Evolutionary conservation across 2,888 invertebrate species (phyloP), one percentile per base, ranked within the genome.

Genomic region (Epirrhoe alternata): DNA sequence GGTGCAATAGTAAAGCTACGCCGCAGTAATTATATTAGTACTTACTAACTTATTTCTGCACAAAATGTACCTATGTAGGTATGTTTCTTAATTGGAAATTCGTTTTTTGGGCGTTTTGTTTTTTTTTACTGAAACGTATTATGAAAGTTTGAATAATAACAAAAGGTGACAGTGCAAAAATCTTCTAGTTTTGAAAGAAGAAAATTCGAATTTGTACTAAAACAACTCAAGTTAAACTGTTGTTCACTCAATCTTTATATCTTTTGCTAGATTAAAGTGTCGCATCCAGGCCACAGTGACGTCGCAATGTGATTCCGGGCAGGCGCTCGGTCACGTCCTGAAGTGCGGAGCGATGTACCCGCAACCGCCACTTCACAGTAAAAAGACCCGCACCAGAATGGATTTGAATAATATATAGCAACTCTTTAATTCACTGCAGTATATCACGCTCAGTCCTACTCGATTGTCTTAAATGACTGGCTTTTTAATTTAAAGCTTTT

Each of bases 261-360:
- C 61, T 68, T 66, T 63, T 61, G 70, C 49, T 62, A 69, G 60
- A 76, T 69, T 74, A 74, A 75, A 75, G 47, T 76, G 85, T 75
- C 87, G 72, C 77, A 80, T 90, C 90, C 74, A 89, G 89, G 35
- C 50, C 59, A 59, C 67, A 66, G 58, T 17, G 60, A 60, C 54
- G 72, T 74, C 75, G 76, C 79, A 70, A 75, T 80, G 77, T 81
- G 84, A 81, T 84, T 83, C 81, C 74, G 75, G 79, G 72, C 70
- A 73, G 79, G 75, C 82, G 82, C 83, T 87, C 86, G 91, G 91
- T 90, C 90, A 91, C 89, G 91, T 90, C 76, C 84, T 84, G 86
- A 87, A 92, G 92, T 92, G 92, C 92, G 88, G 91, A 91, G 88
- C 88, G 90, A 81, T 92, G 92, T 92, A 88, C 85, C 86, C 86